Base-by-base conservation (phyloP, 2,888 invertebrate species). In the Polylopha cassiicola region DNA sequence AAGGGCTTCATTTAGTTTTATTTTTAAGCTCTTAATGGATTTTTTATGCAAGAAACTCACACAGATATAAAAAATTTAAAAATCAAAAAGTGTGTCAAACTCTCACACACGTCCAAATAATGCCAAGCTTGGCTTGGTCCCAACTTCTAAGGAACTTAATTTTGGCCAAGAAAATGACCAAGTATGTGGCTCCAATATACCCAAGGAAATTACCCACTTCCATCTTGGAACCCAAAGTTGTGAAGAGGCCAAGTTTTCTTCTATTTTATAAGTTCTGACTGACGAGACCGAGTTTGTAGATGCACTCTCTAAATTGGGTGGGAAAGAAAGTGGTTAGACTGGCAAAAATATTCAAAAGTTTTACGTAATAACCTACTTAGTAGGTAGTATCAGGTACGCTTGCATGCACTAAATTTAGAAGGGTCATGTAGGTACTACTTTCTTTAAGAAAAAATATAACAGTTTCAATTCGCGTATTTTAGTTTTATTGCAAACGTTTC, bases 121-220 rank as follows among this genome's bases (percentile, higher is more conserved):
- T 9, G 15, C 22, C 17, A 5, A 20, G 21, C 39, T 48, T 33
- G 48, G 46, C 43, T 32, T 8, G 14, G 23, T 20, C 31, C 44
- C 48, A 49, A 44, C 32, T 37, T 28, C 14, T 29, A 18, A 13
- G 30, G 14, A 43, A 48, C 48, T 48, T 39, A 44, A 48, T 46
- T 46, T 48, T 30, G 43, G 46, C 37, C 32, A 37, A 45, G 42
- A 46, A 39, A 46, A 39, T 42, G 26, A 36, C 29, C 15, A 26
- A 43, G 36, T 43, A 27, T 24, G 8, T 18, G 13, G 30, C 24
- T 23, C 13, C 20, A 20, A 30, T 20, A 30, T 34, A 29, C 14
- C 10, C 29, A 16, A 33, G 18, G 36, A 30, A 39, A 37, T 39
- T 33, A 20, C 23, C 24, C 30, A 31, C 37, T 43, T 46, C 43